Conservation (phyloP, 2,113 vertebrate genomes). For the Atractosteus spatula region DNA sequence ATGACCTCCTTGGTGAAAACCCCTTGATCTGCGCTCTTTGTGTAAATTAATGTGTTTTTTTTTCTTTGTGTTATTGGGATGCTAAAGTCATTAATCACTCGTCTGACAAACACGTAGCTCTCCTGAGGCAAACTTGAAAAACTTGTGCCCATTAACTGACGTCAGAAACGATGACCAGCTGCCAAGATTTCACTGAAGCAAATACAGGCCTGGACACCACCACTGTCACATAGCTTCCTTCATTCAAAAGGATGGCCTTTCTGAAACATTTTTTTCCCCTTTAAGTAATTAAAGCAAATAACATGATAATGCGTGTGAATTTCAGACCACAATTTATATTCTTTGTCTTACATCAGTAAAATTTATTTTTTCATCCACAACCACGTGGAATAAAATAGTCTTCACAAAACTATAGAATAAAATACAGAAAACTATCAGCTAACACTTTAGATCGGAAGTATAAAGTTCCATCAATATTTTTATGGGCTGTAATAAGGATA, state of each 20-base stretch:
- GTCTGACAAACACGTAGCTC: conserved; percentile 50
- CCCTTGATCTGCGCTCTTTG: conserved; percentile 46
- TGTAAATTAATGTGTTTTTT: conserved; percentile 37
- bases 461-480: no score
- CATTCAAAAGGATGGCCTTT: not conserved
- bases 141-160: conserved; percentile 21
- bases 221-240: not conserved
- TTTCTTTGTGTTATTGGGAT: conserved; percentile 45
- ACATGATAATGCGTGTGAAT: no score
- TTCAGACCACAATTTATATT: no score
- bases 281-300: no score
- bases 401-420: no score
- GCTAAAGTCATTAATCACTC: conserved; percentile 57
- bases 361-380: no score
- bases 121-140: conserved; percentile 38
- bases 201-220: not conserved
- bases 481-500: no score
- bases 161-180: not conserved
- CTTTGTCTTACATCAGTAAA: no score
- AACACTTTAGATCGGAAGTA: no score
- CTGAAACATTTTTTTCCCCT: no score
- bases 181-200: conserved; percentile 10
- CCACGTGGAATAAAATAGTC: no score
- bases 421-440: no score
- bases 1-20: conserved; percentile 35